A percentile compares a stretch with the other conserved stretches of the same genome.
These are phyloP conservation scores for Stichopus chloronotus DNA, from an alignment of 35 echinoderm and acorn worm species.

Conservation along the genomic window DNA sequence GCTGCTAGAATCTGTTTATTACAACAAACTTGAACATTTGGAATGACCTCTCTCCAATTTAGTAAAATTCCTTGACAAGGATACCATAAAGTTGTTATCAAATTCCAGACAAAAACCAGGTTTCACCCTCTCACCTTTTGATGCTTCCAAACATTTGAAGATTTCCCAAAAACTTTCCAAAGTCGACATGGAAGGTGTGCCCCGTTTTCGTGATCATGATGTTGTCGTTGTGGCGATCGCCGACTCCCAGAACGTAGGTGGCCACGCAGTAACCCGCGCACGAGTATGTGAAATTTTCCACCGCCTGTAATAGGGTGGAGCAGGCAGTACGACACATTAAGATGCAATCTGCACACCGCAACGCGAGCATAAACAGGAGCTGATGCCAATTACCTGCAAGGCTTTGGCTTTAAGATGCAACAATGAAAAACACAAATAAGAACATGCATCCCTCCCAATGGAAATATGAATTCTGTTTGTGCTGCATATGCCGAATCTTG, in stretches of 20 bases:
- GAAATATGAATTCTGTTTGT: no score
- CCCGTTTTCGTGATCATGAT: slow-evolving; percentile 98
- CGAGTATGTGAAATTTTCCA: slow-evolving; percentile 97
- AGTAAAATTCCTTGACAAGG: no score
- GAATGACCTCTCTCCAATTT: no score
- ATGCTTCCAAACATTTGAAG: slow-evolving; percentile 98
- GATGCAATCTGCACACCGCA: background rate
- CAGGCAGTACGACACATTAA: background rate
- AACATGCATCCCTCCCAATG: no score
- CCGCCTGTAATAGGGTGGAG: slow-evolving; percentile 66
- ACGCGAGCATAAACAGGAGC: background rate
- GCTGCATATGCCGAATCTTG: no score
- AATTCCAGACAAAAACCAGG: no score
- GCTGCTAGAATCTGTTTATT: no score
- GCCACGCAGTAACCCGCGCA: slow-evolving; percentile 99
- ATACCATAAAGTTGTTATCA: no score
- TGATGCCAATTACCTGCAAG: background rate
- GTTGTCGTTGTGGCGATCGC: slow-evolving; percentile 99
- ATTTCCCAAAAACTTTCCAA: slow-evolving; percentile 96
- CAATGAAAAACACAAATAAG: no score
- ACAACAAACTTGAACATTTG: no score
- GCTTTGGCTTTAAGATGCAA: no score
- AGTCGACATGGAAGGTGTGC: slow-evolving; percentile 99
- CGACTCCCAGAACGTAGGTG: slow-evolving; percentile 92
- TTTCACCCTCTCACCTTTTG: slow-evolving; percentile 72